These are phyloP conservation scores for Lasioglossum leucozonium DNA, from an alignment of 2,888 invertebrate species.

Conservation along the genomic window DNA sequence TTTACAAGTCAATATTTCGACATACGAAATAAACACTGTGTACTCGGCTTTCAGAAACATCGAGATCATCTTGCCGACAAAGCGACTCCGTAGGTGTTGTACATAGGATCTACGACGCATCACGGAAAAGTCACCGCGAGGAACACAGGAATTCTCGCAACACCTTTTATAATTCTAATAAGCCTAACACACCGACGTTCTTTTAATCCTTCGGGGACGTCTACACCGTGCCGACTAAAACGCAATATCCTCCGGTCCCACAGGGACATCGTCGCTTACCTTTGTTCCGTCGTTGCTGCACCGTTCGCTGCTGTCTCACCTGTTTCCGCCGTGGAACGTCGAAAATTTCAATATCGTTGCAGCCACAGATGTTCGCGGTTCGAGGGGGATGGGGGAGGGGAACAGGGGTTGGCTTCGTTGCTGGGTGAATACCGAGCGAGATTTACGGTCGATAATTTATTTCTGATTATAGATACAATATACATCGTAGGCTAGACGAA, in stretches of 20 bases:
- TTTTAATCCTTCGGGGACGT: no score
- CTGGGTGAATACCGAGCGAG: slow-evolving; percentile 5
- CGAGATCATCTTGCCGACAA: neutral
- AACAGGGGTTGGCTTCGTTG: neutral
- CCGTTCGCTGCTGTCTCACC: neutral
- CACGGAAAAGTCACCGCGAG: no score
- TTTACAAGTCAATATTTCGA: no score
- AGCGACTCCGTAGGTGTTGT: no score
- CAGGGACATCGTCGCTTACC: neutral
- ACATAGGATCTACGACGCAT: no score
- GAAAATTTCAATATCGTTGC: slow-evolving; percentile 43
- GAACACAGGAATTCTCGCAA: no score
- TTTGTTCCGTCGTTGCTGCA: neutral
- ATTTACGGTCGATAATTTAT: slow-evolving; percentile 76
- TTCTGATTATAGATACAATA: slow-evolving; percentile 82
- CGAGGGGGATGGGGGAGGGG: no score
- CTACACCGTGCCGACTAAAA: neutral
- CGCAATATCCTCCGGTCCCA: neutral
- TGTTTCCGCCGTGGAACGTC: neutral
- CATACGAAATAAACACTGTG: no score
- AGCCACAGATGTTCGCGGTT: neutral
- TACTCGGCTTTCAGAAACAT: neutral
- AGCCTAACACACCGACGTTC: no score
- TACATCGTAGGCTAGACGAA: slow-evolving; percentile 81
- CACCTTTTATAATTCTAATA: no score